Percentiles rank a stretch among this genome's conserved stretches.
Evolutionary conservation across 2,888 invertebrate genomes (phyloP).

Genomic region (Erpobdella octoculata): DNA sequence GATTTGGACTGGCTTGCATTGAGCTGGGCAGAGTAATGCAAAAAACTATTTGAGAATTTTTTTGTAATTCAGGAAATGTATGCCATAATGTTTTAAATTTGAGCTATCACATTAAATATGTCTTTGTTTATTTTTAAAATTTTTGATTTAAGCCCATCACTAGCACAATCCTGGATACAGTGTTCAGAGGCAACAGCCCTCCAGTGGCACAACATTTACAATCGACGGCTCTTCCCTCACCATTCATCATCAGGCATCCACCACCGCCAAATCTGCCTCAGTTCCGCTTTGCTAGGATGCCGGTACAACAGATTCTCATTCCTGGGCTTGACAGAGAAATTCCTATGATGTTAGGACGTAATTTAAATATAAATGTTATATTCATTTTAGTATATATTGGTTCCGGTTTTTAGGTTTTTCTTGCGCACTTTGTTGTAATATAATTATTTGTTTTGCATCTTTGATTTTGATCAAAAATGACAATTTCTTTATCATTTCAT

Average conservation of each 20-base stretch:
- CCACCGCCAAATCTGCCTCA: constrained; percentile 5
- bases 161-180: constrained; percentile 22
- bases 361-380: not conserved
- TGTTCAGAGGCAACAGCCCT: constrained; percentile 29
- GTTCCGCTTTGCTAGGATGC: constrained; percentile 30
- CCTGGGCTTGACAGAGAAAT: constrained; percentile 27
- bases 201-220: constrained; percentile 25
- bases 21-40: too few species aligned
- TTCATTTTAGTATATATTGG: not conserved
- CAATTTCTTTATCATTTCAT: not conserved
- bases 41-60: too few species aligned
- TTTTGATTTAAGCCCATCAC: not conserved
- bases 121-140: not conserved
- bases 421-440: not conserved
- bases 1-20: too few species aligned
- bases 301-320: constrained; percentile 31
- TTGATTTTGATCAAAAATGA: not conserved
- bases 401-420: not conserved
- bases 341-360: constrained; percentile 24
- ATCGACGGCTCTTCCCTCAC: constrained; percentile 20
- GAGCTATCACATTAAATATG: too few species aligned
- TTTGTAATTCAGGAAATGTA: too few species aligned
- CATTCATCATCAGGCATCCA: constrained; percentile 17
- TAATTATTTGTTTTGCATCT: not conserved
- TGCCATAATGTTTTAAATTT: too few species aligned